phyloP scores from a whole-genome alignment of 2,797 vertebrate genomes.

The Myioborus miniatus region DNA sequence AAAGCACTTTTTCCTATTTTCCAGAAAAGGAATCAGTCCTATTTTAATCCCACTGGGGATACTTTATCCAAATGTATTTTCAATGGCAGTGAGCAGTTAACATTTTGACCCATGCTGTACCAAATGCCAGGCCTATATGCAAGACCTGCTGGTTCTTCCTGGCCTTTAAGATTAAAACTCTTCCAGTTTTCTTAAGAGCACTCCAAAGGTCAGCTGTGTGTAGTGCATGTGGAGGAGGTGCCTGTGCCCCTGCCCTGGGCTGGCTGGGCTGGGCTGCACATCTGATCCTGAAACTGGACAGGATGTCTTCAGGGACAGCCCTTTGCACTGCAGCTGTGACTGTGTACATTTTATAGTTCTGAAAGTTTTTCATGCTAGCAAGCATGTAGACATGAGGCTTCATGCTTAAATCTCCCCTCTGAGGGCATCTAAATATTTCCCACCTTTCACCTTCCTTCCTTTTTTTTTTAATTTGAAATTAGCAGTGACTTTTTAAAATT shows the following conservation, averaged over 20 bases:
- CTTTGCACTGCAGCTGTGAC: fast-evolving
- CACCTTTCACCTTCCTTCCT: not conserved
- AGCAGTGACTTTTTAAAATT: not conserved
- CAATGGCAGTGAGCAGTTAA: not conserved
- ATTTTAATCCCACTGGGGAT: not conserved
- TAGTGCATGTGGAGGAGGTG: not conserved
- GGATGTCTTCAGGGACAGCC: not conserved
- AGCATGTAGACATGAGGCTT: not conserved
- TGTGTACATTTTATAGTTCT: not conserved
- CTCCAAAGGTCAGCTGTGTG: fast-evolving
- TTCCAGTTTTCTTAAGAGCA: not conserved
- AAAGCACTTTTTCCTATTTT: not conserved
- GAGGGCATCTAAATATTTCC: not conserved
- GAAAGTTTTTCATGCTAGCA: not conserved
- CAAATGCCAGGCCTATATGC: not conserved
- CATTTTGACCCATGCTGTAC: not conserved
- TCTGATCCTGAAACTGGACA: not conserved
- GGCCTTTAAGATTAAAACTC: not conserved
- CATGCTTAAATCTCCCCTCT: not conserved
- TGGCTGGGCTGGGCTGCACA: not conserved
- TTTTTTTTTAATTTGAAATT: not conserved
- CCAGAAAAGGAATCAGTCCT: not conserved
- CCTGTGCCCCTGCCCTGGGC: not conserved
- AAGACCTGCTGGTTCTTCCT: not conserved
- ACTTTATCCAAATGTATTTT: not conserved